Percentiles rank a stretch among this genome's conserved stretches.
phyloP scores from a whole-genome alignment of 2,888 invertebrate species.

The Ophonus ardosiacus region DNA sequence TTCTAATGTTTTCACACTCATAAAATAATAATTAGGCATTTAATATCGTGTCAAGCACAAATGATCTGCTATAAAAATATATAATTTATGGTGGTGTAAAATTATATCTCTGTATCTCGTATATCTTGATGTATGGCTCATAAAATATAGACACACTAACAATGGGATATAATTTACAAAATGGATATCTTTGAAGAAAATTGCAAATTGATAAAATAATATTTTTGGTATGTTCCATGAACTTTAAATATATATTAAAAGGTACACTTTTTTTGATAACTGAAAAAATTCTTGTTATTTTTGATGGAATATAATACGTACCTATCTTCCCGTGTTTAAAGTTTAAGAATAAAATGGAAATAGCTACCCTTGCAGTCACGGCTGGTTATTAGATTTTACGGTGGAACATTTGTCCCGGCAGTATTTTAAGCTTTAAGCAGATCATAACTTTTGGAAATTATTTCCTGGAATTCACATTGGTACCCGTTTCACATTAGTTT shows the following conservation, averaged over 20 bases:
- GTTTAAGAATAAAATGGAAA: constrained; percentile 49
- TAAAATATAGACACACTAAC: constrained; percentile 8
- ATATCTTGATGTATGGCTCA: neutral
- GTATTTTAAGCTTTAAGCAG: constrained; percentile 56
- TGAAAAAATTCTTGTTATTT: neutral
- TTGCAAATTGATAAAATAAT: no score
- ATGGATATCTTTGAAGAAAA: neutral
- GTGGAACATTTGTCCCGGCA: constrained; percentile 43
- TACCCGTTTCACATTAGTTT: constrained; percentile 45
- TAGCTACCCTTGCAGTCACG: neutral
- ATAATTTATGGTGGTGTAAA: constrained; percentile 11
- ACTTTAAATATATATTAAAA: no score
- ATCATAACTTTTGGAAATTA: constrained; percentile 43
- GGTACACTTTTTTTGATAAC: no score
- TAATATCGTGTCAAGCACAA: constrained; percentile 22
- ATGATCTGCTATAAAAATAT: constrained; percentile 27
- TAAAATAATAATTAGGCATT: constrained; percentile 36
- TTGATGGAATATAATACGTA: no score
- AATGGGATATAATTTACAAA: neutral
- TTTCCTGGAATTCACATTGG: constrained; percentile 38
- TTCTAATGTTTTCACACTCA: constrained; percentile 26
- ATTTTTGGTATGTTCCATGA: no score
- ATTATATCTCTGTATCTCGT: constrained; percentile 12
- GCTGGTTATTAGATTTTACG: constrained; percentile 52
- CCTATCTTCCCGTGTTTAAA: no score